Percentiles rank a stretch among this genome's conserved stretches.
Conservation (phyloP, 2,797 vertebrate species). For the Enteromius unitaeniatus region DNA sequence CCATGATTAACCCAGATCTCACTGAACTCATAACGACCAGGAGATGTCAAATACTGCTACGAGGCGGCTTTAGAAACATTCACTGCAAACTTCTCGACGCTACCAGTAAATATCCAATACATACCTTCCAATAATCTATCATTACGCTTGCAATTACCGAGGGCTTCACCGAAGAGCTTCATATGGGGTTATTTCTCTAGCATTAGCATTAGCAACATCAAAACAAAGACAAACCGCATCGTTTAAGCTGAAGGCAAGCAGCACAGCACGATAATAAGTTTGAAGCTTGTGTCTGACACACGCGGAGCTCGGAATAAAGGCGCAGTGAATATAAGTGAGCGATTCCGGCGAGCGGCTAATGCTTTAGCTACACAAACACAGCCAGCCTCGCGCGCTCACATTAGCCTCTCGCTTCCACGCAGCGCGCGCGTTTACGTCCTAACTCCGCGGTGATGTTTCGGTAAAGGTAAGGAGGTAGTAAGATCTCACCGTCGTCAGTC, state of each 20-base stretch:
- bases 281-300: neutral
- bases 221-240: constrained; percentile 19
- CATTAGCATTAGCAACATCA: constrained; percentile 40
- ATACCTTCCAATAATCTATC: neutral
- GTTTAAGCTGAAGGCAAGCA: neutral
- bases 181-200: constrained; percentile 20
- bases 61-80: neutral
- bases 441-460: neutral
- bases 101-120: neutral
- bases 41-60: neutral
- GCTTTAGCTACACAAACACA: constrained; percentile 41
- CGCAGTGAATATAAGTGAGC: neutral
- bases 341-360: too few species aligned
- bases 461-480: neutral
- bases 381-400: neutral
- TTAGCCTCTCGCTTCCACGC: neutral
- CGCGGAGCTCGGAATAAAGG: neutral
- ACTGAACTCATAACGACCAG: neutral
- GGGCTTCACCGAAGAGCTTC: neutral
- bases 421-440: neutral
- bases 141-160: neutral
- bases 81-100: neutral
- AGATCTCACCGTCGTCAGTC: constrained; percentile 38
- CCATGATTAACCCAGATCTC: too few species aligned
- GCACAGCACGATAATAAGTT: neutral